phyloP scores from a whole-genome alignment of 2,888 invertebrate genomes.

The Teleiodes luculella region DNA sequence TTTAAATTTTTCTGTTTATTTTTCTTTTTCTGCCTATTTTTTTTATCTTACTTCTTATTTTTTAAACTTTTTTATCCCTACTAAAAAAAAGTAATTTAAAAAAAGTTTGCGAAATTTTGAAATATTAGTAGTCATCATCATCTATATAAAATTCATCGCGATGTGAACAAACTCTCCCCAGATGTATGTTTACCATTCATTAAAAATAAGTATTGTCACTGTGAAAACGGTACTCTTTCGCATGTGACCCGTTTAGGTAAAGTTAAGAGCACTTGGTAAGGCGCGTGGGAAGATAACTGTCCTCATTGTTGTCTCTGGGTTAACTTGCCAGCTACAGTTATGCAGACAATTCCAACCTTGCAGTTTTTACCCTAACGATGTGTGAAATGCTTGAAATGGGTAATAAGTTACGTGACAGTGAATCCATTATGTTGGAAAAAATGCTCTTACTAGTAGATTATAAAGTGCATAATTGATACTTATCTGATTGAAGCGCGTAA shows the following conservation, averaged over 20 bases:
- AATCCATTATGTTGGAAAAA: neutral
- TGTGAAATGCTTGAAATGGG: constrained; percentile 24
- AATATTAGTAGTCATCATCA: too few species aligned
- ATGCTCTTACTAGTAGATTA: neutral
- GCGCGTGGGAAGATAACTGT: constrained; percentile 45
- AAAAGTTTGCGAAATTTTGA: too few species aligned
- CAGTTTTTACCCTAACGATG: constrained; percentile 31
- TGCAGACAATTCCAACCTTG: constrained; percentile 22
- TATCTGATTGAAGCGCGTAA: neutral
- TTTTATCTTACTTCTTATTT: too few species aligned
- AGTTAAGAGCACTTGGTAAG: constrained; percentile 28
- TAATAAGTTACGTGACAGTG: neutral
- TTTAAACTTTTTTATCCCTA: too few species aligned
- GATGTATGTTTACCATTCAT: too few species aligned
- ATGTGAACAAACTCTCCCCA: too few species aligned
- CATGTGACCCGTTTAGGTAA: constrained; percentile 29
- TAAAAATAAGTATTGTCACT: neutral
- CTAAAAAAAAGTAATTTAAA: too few species aligned
- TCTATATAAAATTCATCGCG: too few species aligned
- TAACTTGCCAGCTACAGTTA: constrained; percentile 43
- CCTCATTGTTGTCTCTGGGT: constrained; percentile 43
- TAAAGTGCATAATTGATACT: neutral
- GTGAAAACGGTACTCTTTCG: constrained; percentile 19
- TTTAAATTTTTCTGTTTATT: too few species aligned
- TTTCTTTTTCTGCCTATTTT: too few species aligned